phyloP scores from a whole-genome alignment of 2,888 invertebrate genomes.

The Melieria crassipennis region DNA sequence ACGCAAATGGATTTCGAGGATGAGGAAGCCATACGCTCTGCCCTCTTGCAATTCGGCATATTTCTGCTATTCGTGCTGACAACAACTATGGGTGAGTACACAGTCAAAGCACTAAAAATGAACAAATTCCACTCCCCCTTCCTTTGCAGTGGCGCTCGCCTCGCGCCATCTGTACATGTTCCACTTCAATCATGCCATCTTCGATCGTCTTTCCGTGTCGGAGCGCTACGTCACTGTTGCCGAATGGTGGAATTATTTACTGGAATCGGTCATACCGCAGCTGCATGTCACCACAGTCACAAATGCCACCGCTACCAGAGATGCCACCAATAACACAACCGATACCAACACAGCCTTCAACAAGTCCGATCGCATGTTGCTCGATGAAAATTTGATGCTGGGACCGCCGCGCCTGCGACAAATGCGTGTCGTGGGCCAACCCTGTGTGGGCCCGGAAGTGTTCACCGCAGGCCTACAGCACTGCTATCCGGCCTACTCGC shows the following conservation, averaged over 20 bases:
- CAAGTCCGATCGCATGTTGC: conserved; percentile 37
- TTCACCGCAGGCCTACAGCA: too few relatives aligned
- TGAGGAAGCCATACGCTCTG: conserved; percentile 29
- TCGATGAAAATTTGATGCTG: conserved; percentile 70
- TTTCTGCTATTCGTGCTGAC: conserved; percentile 42
- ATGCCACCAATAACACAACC: not conserved
- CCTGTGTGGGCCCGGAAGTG: not conserved
- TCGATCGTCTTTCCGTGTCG: conserved; percentile 38
- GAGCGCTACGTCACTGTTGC: conserved; percentile 39
- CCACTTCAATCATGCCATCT: conserved; percentile 47
- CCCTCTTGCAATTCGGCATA: conserved; percentile 38
- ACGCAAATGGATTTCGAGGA: conserved; percentile 17
- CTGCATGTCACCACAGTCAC: conserved; percentile 30
- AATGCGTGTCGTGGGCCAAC: conserved; percentile 69
- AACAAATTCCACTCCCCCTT: not conserved
- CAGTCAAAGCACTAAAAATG: not conserved
- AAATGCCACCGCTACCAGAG: not conserved
- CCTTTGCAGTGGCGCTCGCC: conserved; percentile 41
- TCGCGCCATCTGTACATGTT: conserved; percentile 46
- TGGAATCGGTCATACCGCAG: conserved; percentile 36
- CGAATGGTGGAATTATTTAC: conserved; percentile 45
- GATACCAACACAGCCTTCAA: conserved; percentile 50
- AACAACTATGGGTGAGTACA: conserved; percentile 45
- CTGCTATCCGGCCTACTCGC: conserved; percentile 17
- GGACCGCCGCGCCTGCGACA: conserved; percentile 72